These are phyloP conservation scores for Dasysyrphus albostriatus DNA, from an alignment of 2,888 invertebrate species.

Conservation along the genomic window DNA sequence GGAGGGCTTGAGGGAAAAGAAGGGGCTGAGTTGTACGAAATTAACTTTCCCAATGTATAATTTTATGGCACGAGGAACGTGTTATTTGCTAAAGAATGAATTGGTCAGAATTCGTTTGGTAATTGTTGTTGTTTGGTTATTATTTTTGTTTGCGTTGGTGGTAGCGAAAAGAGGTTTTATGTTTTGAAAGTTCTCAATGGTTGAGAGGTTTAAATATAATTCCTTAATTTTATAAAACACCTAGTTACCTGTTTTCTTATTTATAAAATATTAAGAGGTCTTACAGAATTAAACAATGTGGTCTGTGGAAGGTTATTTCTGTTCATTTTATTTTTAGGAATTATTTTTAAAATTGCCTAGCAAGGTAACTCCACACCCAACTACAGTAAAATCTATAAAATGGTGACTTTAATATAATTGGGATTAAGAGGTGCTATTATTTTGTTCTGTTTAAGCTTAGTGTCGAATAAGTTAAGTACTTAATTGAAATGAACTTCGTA, in stretches of 20 bases:
- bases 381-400: neutral
- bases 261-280: neutral
- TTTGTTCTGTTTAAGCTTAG: neutral
- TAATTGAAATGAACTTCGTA: neutral
- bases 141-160: neutral
- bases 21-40: slow-evolving; percentile 45
- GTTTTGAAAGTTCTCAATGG: neutral
- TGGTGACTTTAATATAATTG: neutral
- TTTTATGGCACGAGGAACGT: slow-evolving; percentile 50
- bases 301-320: neutral
- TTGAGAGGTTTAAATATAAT: slow-evolving; percentile 10
- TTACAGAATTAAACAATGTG: neutral
- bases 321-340: neutral
- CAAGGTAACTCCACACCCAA: neutral
- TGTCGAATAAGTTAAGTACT: neutral
- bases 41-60: slow-evolving; percentile 59
- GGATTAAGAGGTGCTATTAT: neutral
- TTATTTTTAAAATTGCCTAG: neutral
- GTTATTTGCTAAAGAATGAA: slow-evolving; percentile 66
- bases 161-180: neutral
- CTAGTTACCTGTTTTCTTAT: neutral
- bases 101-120: slow-evolving; percentile 34
- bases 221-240: slow-evolving; percentile 3
- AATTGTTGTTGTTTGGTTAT: neutral
- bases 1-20: too few relatives aligned